Evolutionary conservation across 2,888 invertebrate genomes (phyloP), one percentile per base, ranked within the genome.

Genomic region (Pilophorus perplexus): DNA sequence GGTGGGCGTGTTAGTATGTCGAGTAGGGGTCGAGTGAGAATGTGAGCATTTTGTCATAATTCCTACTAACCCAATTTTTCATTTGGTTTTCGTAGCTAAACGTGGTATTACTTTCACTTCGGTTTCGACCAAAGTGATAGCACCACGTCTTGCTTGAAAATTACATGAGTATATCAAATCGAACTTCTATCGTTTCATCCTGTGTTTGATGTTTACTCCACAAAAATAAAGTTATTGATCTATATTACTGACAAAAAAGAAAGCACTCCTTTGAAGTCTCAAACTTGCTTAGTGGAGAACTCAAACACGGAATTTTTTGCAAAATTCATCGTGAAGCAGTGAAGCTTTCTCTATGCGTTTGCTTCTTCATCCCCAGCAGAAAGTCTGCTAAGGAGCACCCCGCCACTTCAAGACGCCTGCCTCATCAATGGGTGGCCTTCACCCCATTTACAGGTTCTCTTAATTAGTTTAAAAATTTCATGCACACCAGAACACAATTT

Each of bases 341-440:
- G 66, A 68, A 62, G 62, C 38, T 62, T 62, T 70, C 69, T 68
- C 68, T 70, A 71, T 70, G 71, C 71, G 69, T 71, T 69, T 71
- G 70, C 71, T 71, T 70, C 68, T 70, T 66, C 71, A 57, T 71
- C 71, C 68, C 64, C 71, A 70, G 71, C 71, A 68, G 71, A 68
- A 69, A 62, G 65, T 68, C 67, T 71, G 42, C 59, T 55, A 52
- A 33, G 55, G 62, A 52, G 42, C 48, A 28, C 33, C 48, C 62
- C 46, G 42, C 50, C 48, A 37, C 66, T 42, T 42, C 50, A 25
- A 28, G 62, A 42, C 38, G 37, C 16, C 66, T 37, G 64, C 48
- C 67, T 67, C 52, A 60, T 62, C 46, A 40, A 42, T 60, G 62
- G 68, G 68, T 67, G 68, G 33, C 64, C 67, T 66, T 64, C 67